Base-by-base conservation (phyloP, 2,888 invertebrate species). In the Mylabris sibirica region DNA sequence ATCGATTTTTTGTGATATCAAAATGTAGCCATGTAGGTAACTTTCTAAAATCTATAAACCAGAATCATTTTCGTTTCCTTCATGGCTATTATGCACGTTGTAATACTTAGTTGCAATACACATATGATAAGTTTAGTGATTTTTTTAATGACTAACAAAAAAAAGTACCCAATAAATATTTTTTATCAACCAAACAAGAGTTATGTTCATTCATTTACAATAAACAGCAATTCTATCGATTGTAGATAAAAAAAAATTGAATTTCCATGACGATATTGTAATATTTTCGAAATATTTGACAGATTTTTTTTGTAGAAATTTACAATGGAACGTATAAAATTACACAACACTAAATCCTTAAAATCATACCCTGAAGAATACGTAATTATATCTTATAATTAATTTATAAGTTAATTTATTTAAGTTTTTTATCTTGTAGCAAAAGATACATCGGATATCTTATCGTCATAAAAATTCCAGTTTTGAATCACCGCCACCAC, bases 101-200 rank as follows among this genome's bases (percentile, higher is more conserved):
- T 72, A 76, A 78, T 72, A 74, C 72, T 78, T 82, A 82, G 82
- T 83, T 82, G 81, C 82, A 82, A 82, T 82, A 82, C 77, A 78
- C 74, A 79, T 79, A 75, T 79, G 79, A 65, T 70, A 81, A 77
- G 74, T 81, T 82, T 80, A 80, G 78, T 79, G 79, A 78, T 53
- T 80, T 82, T 82, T 81, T 83, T 80, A 80, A 79, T 80, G 74
- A 82, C 82, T 83, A 81, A 81, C 81, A 82, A 81, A 74, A 78
- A 76, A 73, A 78, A 79, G 20, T 81, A 81, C 80, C 81, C 80
- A 84, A 83, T 83, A 84, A 83, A 84, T 82, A 83, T 84, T 83
- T 84, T 84, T 82, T 83, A 83, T 83, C 82, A 82, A 35, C 17
- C 14, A 26, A 11, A 26, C 11, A 59, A 59, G 11, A 22, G 26